Evolutionary conservation across 2,888 invertebrate genomes (phyloP).

Genomic region (Agonopterix heracliana): DNA sequence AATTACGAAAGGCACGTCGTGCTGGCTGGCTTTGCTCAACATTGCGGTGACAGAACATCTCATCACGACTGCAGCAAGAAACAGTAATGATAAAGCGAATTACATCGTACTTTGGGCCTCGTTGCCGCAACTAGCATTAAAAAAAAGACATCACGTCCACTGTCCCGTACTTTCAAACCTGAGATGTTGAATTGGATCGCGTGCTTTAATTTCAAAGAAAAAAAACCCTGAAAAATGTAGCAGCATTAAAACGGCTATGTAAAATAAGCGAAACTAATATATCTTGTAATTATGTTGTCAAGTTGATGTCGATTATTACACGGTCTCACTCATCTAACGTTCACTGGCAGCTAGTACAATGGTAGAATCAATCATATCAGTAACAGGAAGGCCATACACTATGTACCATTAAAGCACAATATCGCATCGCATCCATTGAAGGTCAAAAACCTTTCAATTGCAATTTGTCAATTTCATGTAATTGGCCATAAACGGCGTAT

Average conservation of each 20-base stretch:
- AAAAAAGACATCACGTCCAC: slow-evolving; percentile 24
- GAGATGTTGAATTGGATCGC: slow-evolving; percentile 10
- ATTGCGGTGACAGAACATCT: slow-evolving; percentile 37
- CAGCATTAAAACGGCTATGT: neutral
- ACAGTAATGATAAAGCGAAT: slow-evolving; percentile 37
- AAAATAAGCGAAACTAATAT: slow-evolving; percentile 1
- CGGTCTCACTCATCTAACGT: slow-evolving; percentile 25
- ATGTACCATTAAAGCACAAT: slow-evolving; percentile 21
- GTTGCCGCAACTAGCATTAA: slow-evolving; percentile 8
- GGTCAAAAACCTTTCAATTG: slow-evolving; percentile 47
- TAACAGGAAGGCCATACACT: slow-evolving; percentile 26
- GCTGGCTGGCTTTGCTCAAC: slow-evolving; percentile 29
- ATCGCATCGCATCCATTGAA: slow-evolving; percentile 24
- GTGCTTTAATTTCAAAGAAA: slow-evolving; percentile 1
- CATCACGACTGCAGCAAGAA: slow-evolving; percentile 37
- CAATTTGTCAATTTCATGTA: slow-evolving; percentile 43
- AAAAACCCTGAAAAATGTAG: too few relatives aligned
- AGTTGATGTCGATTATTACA: slow-evolving; percentile 10
- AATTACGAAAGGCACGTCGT: slow-evolving; percentile 29
- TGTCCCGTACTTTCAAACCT: slow-evolving; percentile 20
- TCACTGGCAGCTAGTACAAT: slow-evolving; percentile 19
- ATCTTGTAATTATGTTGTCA: neutral
- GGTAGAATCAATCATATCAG: slow-evolving; percentile 23
- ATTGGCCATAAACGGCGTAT: slow-evolving; percentile 36
- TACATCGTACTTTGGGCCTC: slow-evolving; percentile 22